Evolutionary conservation across 2,113 vertebrate genomes (phyloP).

Genomic region (Anoura caudifer): DNA sequence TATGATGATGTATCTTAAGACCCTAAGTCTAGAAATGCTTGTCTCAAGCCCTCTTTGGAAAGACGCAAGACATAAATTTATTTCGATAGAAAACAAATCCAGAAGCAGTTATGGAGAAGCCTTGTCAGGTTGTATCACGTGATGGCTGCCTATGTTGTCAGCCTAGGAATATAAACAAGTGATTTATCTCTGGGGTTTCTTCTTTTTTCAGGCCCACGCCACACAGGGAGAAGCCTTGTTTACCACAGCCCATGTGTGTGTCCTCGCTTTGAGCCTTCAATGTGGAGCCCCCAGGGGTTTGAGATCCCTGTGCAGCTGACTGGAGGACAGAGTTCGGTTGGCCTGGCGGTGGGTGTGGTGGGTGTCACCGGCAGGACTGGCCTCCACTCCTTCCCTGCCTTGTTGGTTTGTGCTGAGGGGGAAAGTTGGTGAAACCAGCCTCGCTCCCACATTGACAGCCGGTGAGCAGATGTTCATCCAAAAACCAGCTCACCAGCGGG

Average conservation of each 20-base stretch:
- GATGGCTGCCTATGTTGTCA: too few species aligned
- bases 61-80: not conserved
- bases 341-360: constrained; percentile 19
- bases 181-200: not conserved
- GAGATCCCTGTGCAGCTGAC: not conserved
- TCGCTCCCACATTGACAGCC: not conserved
- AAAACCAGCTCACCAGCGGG: not conserved
- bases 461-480: not conserved
- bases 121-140: not conserved
- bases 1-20: not conserved
- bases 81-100: not conserved
- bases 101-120: not conserved
- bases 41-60: not conserved
- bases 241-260: accelerated
- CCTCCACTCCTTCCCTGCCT: not conserved
- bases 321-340: constrained; percentile 34
- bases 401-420: not conserved
- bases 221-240: not conserved
- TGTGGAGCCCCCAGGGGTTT: not conserved
- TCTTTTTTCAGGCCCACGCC: not conserved
- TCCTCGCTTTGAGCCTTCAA: not conserved
- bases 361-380: not conserved
- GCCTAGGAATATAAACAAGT: not conserved
- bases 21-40: not conserved
- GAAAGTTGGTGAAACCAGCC: not conserved